Base-by-base conservation (phyloP, 23 tunicate species). In the Halocynthia roretzi region DNA sequence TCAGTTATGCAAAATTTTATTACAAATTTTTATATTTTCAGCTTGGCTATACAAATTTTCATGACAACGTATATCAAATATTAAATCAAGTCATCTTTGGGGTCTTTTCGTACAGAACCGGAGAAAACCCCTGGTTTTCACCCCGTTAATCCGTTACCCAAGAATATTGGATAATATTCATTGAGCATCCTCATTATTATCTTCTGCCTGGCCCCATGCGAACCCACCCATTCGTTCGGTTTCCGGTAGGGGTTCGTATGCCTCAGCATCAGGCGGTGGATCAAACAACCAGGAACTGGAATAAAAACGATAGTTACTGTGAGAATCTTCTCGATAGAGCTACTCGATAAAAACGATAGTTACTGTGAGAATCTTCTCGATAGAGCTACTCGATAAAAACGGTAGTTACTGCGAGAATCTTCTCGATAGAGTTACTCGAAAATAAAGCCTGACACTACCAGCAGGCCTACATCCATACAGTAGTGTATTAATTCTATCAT, bases 201-300 rank as follows among this genome's bases (percentile, higher is more conserved):
- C 23, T 8, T 53, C 78, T 7, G 52, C 89, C 65, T 85, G 86
- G 44, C 90, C 97, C 97, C 97, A 90, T 0, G 86, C 90, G 63
- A 90, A 90, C 68, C 97, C 97, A 11, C 97, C 97, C 61, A 90
- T 90, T 60, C 90, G 52, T 51, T 90, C 97, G 4, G 84, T 83
- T 48, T 90, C 97, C 5, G 97, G 97, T 31, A 90, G 44, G 10
- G 80, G 72, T 48, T 72, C 75, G 79, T 90, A 90, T 0, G 87
- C 90, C 14, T 72, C 88, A 61, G 67, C 63, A 48, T 85, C 86
- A 8, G 83, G 68, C 8, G 88, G 83, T 8, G 87, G 86, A 55
- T 90, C 97, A 50, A 90, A 90, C 49, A 90, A 54, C 61, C 87
- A 85, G 76, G 85, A 85, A 53, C 97, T 89, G 68, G 10, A 72